A percentile compares a stretch with the other conserved stretches of the same genome.
Conservation (phyloP, 2,797 vertebrate genomes). For the Sebastes miniatus region DNA sequence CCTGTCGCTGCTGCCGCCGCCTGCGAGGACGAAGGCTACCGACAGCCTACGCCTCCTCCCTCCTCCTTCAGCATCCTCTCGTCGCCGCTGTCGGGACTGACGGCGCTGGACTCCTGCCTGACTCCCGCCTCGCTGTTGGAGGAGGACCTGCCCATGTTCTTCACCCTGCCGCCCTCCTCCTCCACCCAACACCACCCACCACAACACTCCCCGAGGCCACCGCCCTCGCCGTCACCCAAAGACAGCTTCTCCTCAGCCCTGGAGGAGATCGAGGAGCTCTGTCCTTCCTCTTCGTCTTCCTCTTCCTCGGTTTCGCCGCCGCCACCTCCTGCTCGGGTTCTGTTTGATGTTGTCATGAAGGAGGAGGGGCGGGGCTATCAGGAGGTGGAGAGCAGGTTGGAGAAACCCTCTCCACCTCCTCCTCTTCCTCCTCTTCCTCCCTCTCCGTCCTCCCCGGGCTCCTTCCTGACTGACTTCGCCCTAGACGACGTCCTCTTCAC, state of each 20-base stretch:
- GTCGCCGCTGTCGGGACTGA: conserved; percentile 47
- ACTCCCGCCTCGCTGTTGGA: conserved; percentile 89
- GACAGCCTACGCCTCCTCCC: background rate
- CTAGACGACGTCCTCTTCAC: conserved; percentile 92
- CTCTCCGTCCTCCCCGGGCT: conserved; percentile 55
- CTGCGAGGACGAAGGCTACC: conserved; percentile 30
- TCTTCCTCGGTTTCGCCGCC: background rate
- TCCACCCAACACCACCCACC: conserved; percentile 15
- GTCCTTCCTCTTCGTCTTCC: conserved; percentile 59
- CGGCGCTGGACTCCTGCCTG: conserved; percentile 85
- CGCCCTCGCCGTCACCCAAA: conserved; percentile 71
- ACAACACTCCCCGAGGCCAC: conserved; percentile 62
- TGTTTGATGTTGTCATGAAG: conserved; percentile 57
- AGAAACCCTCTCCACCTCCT: conserved; percentile 36
- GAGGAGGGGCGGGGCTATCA: conserved; percentile 55
- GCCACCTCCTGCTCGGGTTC: background rate
- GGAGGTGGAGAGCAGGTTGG: conserved; percentile 68
- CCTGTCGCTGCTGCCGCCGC: conserved; percentile 23
- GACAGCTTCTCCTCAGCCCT: conserved; percentile 90
- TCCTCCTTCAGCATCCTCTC: conserved; percentile 67
- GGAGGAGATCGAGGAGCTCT: conserved; percentile 91
- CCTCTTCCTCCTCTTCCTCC: conserved; percentile 69
- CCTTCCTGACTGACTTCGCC: conserved; percentile 90
- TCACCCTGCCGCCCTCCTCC: conserved; percentile 78
- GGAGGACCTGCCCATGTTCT: conserved; percentile 83